Conservation (phyloP, 2,797 vertebrate genomes). For the Melanotaenia nigrans region DNA sequence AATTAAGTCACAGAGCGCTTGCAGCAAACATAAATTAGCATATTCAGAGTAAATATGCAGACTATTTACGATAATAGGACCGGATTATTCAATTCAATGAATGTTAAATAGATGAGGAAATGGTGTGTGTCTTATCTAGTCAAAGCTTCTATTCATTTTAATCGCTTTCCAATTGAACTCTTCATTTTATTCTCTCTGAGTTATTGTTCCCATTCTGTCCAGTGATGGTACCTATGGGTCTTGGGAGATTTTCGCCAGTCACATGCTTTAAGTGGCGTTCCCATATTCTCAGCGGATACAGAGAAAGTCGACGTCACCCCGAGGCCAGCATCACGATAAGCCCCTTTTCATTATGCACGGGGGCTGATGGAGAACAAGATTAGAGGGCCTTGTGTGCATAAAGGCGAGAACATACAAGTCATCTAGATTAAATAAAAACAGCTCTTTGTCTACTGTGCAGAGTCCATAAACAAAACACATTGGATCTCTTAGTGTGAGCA, state of each 20-base stretch:
- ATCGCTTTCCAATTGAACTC: slow-evolving; percentile 91
- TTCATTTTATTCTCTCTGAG: slow-evolving; percentile 79
- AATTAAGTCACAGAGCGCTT: slow-evolving; percentile 87
- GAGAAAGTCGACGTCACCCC: slow-evolving; percentile 79
- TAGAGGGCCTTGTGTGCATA: slow-evolving; percentile 67
- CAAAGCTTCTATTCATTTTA: slow-evolving; percentile 93
- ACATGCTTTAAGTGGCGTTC: slow-evolving; percentile 76
- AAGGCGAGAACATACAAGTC: slow-evolving; percentile 74
- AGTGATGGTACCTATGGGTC: slow-evolving; percentile 65
- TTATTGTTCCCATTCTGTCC: slow-evolving; percentile 72
- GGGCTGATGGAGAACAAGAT: slow-evolving; percentile 79
- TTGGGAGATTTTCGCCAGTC: slow-evolving; percentile 71
- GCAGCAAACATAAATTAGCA: slow-evolving; percentile 99
- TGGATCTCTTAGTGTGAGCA: slow-evolving; percentile 59
- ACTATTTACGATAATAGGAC: slow-evolving; percentile 99
- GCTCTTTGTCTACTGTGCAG: slow-evolving; percentile 20
- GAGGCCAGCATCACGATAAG: slow-evolving; percentile 80
- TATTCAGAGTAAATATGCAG: slow-evolving; percentile 99
- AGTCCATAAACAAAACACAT: slow-evolving; percentile 62
- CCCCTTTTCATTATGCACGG: slow-evolving; percentile 83
- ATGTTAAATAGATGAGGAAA: slow-evolving; percentile 99
- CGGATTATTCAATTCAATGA: slow-evolving; percentile 99
- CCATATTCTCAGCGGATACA: slow-evolving; percentile 67
- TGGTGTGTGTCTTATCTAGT: slow-evolving; percentile 91
- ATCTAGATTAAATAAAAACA: slow-evolving; percentile 77